Evolutionary conservation across 1,140 invertebrate genomes (phyloP).

Genomic region (Drosophila sechellia): DNA sequence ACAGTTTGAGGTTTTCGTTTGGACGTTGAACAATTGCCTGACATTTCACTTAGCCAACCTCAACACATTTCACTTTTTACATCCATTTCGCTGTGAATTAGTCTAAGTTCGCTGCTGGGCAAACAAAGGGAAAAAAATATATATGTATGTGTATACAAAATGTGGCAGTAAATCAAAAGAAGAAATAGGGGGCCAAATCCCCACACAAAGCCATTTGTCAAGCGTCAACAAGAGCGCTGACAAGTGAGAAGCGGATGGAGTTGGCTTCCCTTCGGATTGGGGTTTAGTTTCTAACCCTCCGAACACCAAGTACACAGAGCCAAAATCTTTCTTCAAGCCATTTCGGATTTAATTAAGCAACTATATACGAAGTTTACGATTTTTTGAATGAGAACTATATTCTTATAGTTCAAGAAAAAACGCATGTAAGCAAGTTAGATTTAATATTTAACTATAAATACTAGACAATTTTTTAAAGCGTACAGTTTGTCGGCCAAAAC

Average conservation of each 20-base stretch:
- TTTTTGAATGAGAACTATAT: too few relatives aligned
- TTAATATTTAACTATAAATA: neutral
- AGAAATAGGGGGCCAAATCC: slow-evolving; percentile 13
- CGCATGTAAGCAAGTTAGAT: neutral
- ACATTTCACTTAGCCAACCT: slow-evolving; percentile 63
- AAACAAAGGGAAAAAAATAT: slow-evolving; percentile 40
- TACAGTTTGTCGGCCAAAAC: slow-evolving; percentile 41
- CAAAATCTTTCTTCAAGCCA: neutral
- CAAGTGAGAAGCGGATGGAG: slow-evolving; percentile 59
- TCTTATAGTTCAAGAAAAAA: too few relatives aligned
- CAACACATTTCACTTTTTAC: slow-evolving; percentile 64
- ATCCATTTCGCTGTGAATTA: slow-evolving; percentile 59
- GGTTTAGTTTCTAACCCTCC: neutral
- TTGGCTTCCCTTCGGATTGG: slow-evolving; percentile 12
- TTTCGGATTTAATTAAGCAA: too few relatives aligned
- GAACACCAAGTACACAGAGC: neutral
- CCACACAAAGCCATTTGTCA: slow-evolving; percentile 68
- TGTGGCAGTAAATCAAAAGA: slow-evolving; percentile 71
- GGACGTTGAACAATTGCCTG: slow-evolving; percentile 72
- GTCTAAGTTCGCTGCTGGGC: slow-evolving; percentile 38
- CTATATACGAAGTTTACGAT: neutral
- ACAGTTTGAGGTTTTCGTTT: slow-evolving; percentile 35
- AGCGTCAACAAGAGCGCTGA: slow-evolving; percentile 79
- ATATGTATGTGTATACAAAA: slow-evolving; percentile 51
- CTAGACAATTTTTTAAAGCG: neutral